A percentile compares a stretch with the other conserved stretches of the same genome.
Conservation (phyloP, 92 coral and sea anemone genomes). For the Palythoa caribaeorum region DNA sequence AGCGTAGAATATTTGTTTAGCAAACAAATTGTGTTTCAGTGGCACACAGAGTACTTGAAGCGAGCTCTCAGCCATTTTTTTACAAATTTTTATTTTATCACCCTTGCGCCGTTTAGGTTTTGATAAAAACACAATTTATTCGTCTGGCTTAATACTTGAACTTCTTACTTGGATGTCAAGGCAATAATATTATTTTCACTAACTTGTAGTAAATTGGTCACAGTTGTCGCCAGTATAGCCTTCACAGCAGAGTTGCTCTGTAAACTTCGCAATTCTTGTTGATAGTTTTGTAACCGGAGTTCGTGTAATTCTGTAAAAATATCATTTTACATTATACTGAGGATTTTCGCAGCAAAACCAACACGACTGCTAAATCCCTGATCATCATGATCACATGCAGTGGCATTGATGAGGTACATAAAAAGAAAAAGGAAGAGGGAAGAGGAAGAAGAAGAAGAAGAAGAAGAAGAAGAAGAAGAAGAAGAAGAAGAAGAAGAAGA, state of each 20-base stretch:
- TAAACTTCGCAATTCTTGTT: conserved; percentile 48
- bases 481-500: not conserved
- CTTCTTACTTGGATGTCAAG: not conserved
- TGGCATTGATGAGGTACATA: not conserved
- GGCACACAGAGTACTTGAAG: too few species aligned
- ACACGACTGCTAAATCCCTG: too few species aligned
- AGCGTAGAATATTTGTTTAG: too few species aligned
- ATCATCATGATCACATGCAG: not conserved
- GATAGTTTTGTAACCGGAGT: conserved; percentile 51
- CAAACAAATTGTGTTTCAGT: too few species aligned
- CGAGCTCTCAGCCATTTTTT: too few species aligned
- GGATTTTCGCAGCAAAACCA: too few species aligned
- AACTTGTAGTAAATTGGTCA: conserved; percentile 58
- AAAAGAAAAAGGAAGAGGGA: not conserved
- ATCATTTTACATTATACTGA: too few species aligned
- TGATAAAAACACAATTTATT: too few species aligned
- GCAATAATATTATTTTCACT: not conserved
- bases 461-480: not conserved
- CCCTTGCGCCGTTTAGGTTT: too few species aligned
- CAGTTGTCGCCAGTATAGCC: conserved; percentile 65
- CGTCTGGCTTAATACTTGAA: too few species aligned
- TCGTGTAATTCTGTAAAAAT: conserved; percentile 44
- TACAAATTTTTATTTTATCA: too few species aligned
- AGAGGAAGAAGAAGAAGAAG: not conserved
- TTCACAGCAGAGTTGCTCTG: conserved; percentile 60